Base-by-base conservation (phyloP, 1,140 invertebrate genomes). In the Diabrotica undecimpunctata region DNA sequence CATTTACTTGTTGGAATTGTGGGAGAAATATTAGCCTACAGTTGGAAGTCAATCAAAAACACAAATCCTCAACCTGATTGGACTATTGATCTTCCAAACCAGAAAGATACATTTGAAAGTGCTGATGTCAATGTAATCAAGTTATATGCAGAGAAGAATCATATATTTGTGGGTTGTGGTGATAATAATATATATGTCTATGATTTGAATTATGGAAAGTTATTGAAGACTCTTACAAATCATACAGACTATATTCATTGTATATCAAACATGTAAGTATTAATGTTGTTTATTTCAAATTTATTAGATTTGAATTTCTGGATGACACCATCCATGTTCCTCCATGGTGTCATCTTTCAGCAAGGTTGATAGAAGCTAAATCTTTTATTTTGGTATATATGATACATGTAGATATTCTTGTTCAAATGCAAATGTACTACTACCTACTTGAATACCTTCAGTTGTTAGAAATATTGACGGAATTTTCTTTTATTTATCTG, bases 231-330 rank as follows among this genome's bases (percentile, higher is more conserved):
- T 52, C 86, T 90, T 56, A 79, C 81, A 54, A 92, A 90, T 0
- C 94, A 97, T 75, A 85, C 81, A 7, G 88, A 93, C 79, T 96
- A 90, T 74, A 85, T 97, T 61, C 93, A 96, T 75, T 83, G 83
- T 71, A 74, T 94, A 11, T 81, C 85, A 73, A 81, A 84, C 66
- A 80, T 82, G 89, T 90, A 83, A 83, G 84, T 57, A 9, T 7
- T 25, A 25, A 25, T 25, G 25, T 25, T 25, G 25, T 25, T 25
- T 25, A 25, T 25, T 25, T 25, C 25, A 25, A 25, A 25, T 25
- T 25, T 2, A 25, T 25, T 25, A n/a, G n/a, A n/a, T n/a, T n/a
- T n/a, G n/a, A n/a, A n/a, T n/a, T n/a, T n/a, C n/a, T n/a, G n/a
- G n/a, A n/a, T n/a, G n/a, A n/a, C n/a, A n/a, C n/a, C n/a, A n/a